Percentiles rank a stretch among this genome's conserved stretches.
phyloP scores from a whole-genome alignment of 2,888 invertebrate genomes.

The Oxycera nigricornis region DNA sequence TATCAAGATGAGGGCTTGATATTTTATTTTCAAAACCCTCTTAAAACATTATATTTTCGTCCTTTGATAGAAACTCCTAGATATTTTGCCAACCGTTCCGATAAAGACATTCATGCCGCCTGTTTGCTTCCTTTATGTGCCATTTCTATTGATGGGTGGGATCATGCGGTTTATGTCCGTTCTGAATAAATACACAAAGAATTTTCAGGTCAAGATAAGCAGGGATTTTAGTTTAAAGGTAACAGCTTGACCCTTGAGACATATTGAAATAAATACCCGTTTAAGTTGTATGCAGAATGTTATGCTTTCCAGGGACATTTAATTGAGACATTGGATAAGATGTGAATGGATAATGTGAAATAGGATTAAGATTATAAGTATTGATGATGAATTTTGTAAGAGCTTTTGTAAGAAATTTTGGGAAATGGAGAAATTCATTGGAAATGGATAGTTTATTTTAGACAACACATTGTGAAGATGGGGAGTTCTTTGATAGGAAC shows the following conservation, averaged over 20 bases:
- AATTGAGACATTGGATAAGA: too few relatives aligned
- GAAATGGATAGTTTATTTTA: too few relatives aligned
- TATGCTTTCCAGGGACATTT: too few relatives aligned
- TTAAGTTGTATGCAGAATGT: too few relatives aligned
- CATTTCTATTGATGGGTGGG: not conserved
- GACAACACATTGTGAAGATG: too few relatives aligned
- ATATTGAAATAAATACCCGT: not conserved
- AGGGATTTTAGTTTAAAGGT: not conserved
- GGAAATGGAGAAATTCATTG: too few relatives aligned
- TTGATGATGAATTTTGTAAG: too few relatives aligned
- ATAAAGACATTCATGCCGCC: not conserved
- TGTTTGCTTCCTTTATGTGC: not conserved
- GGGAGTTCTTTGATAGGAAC: too few relatives aligned
- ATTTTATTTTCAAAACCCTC: conserved; percentile 1
- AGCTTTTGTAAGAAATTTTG: too few relatives aligned
- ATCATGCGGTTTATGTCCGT: not conserved
- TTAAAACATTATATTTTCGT: not conserved
- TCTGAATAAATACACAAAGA: not conserved
- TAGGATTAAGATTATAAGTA: too few relatives aligned
- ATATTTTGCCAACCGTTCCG: not conserved
- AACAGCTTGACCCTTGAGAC: not conserved
- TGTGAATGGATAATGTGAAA: too few relatives aligned
- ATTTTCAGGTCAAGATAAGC: not conserved
- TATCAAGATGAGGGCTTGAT: not conserved
- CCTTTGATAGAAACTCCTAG: not conserved